phyloP scores from a whole-genome alignment of 2,113 vertebrate species.

The Parus major region DNA sequence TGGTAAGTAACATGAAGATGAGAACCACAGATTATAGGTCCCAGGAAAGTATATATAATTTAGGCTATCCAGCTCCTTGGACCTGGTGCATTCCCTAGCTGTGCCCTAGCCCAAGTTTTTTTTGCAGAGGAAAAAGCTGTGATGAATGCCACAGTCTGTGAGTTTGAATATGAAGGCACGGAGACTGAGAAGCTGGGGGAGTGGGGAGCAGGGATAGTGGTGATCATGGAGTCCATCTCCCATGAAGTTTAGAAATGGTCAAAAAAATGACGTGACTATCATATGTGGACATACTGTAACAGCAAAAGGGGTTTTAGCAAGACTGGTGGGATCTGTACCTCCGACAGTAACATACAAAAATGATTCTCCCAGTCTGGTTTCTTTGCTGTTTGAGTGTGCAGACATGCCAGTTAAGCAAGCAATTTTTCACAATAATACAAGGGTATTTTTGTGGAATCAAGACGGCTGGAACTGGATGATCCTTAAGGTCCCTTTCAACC shows the following conservation, averaged over 20 bases:
- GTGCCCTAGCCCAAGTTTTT: not conserved
- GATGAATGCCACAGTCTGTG: not conserved
- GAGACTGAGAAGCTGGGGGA: not conserved
- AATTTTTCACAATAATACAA: not conserved
- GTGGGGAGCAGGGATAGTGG: too few relatives aligned
- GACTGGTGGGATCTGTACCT: not conserved
- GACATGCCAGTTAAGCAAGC: not conserved
- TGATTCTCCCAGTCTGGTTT: not conserved
- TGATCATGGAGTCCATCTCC: not conserved
- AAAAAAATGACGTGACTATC: not conserved
- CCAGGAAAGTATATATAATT: not conserved
- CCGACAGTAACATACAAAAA: not conserved
- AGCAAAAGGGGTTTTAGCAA: not conserved
- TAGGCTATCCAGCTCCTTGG: not conserved
- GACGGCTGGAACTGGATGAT: not conserved
- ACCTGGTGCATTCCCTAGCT: not conserved
- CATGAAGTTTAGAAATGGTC: not conserved
- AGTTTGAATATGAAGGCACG: not conserved
- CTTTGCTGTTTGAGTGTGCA: not conserved
- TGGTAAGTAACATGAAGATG: not conserved
- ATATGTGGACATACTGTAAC: not conserved
- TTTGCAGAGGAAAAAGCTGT: not conserved
- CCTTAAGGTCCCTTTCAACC: not conserved
- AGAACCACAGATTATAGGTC: not conserved
- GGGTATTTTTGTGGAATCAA: not conserved